phyloP scores from a whole-genome alignment of 2,888 invertebrate genomes.

The Flexamia atlantica region DNA sequence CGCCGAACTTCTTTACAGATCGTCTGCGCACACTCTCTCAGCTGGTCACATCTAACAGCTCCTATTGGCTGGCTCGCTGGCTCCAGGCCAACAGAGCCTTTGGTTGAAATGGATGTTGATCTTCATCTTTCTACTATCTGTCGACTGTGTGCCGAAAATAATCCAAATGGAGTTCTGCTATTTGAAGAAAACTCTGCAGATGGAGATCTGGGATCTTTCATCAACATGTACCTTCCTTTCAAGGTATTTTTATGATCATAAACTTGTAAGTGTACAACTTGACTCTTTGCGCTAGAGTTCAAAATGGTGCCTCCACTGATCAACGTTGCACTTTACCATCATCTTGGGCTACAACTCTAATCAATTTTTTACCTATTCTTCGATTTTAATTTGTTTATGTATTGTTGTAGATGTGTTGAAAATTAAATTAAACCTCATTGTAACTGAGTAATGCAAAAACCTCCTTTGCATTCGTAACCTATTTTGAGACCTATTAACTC shows the following conservation, averaged over 20 bases:
- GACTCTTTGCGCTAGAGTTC: slow-evolving; percentile 74
- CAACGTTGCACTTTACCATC: slow-evolving; percentile 57
- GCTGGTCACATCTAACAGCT: neutral
- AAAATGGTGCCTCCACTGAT: slow-evolving; percentile 74
- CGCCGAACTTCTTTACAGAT: neutral
- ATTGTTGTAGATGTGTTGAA: too few species aligned
- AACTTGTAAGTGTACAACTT: slow-evolving; percentile 72
- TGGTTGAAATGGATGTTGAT: slow-evolving; percentile 40
- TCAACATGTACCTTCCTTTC: slow-evolving; percentile 86
- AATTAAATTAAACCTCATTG: too few species aligned
- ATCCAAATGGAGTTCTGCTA: slow-evolving; percentile 82
- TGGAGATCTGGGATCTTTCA: slow-evolving; percentile 80
- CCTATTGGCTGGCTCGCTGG: neutral
- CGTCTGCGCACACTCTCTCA: neutral
- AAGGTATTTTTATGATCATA: slow-evolving; percentile 78
- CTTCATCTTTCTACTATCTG: slow-evolving; percentile 84
- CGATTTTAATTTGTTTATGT: neutral
- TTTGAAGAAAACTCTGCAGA: slow-evolving; percentile 79
- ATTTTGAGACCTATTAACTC: too few species aligned
- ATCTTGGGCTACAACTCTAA: slow-evolving; percentile 42
- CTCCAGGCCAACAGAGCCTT: neutral
- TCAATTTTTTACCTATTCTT: slow-evolving; percentile 38
- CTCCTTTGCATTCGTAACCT: too few species aligned
- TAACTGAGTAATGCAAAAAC: too few species aligned
- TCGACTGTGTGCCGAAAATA: slow-evolving; percentile 87